phyloP scores from a whole-genome alignment of 1,140 invertebrate genomes.

The Apis cerana region DNA sequence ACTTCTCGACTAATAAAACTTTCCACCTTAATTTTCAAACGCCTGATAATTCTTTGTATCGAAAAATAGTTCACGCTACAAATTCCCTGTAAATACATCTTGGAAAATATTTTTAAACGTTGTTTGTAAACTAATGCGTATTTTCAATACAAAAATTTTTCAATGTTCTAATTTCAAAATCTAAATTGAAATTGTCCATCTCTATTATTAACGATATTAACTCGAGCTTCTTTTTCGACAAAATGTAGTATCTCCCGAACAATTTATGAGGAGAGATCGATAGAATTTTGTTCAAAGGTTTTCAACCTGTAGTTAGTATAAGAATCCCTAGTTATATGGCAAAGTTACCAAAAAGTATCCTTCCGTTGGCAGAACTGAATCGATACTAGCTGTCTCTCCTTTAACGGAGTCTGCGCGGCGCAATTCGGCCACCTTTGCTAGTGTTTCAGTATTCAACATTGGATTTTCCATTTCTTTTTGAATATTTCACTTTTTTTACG shows the following conservation, averaged over 20 bases:
- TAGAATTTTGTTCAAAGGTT: not conserved
- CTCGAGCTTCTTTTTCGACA: not conserved
- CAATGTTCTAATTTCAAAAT: too few species aligned
- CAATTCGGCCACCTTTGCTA: constrained; percentile 46
- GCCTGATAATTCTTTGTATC: constrained; percentile 28
- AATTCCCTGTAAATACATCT: not conserved
- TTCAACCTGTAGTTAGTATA: not conserved
- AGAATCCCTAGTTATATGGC: constrained; percentile 58
- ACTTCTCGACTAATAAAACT: constrained; percentile 28
- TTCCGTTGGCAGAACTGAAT: constrained; percentile 72
- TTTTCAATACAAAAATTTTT: not conserved
- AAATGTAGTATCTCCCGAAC: not conserved
- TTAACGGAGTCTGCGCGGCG: constrained; percentile 69
- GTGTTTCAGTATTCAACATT: constrained; percentile 57
- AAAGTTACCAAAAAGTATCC: constrained; percentile 62
- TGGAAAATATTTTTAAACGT: too few species aligned
- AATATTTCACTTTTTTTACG: not conserved
- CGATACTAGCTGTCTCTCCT: constrained; percentile 67
- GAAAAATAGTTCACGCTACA: not conserved
- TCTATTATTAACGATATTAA: too few species aligned
- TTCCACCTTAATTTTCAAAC: constrained; percentile 8
- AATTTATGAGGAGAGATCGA: not conserved
- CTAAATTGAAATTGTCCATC: too few species aligned
- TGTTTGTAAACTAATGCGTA: too few species aligned
- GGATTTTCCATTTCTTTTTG: constrained; percentile 45